Evolutionary conservation across 2,113 vertebrate genomes (phyloP), one percentile per base, ranked within the genome.

Genomic region (Reinhardtius hippoglossoides): DNA sequence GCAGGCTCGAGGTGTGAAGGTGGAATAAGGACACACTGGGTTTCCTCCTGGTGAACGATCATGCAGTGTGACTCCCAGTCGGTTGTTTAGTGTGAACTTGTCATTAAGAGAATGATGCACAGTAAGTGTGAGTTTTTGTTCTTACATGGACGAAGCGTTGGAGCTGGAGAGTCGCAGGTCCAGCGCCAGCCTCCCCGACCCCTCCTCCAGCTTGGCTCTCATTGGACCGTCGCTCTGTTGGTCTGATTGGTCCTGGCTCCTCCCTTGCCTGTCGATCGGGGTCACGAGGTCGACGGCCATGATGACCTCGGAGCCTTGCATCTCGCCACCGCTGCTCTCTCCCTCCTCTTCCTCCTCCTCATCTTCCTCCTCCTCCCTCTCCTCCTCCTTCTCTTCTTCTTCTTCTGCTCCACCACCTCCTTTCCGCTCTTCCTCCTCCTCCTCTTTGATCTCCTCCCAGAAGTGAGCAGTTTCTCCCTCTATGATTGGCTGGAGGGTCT

Each of bases 401-500:
- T 74, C 83, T 55, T 23, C 70, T 54, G 56, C 71, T 4, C 26
- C 72, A 8, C 63, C 88, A 2, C 21, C 68, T 5, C 66, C 88
- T 21, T 81, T 83, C 18, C 16, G 76, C 78, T 82, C 87, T 0
- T 83, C 79, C 57, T 89, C 88, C 60, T 94, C 93, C 3, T 95
- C 93, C 20, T 93, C 97, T 94, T 97, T 95, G 82, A 98, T 97
- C 93, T 99, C 97, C 86, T 98, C 97, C 92, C 97, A 99, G 87
- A 99, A 99, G 86, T 99, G 97, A 66, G 97, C 95, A 1, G 97
- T 99, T 94, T 98, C 97, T 1, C 97, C 97, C 93, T 99, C 97
- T 50, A 99, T 99, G 91, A 99, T 99, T 81, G 97, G 97, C 87
- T 98, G 97, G 76, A 99, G 93, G 89, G 94, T 96, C 86, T 98